Conservation (phyloP, 2,888 invertebrate genomes). For the Eupithecia centaureata region DNA sequence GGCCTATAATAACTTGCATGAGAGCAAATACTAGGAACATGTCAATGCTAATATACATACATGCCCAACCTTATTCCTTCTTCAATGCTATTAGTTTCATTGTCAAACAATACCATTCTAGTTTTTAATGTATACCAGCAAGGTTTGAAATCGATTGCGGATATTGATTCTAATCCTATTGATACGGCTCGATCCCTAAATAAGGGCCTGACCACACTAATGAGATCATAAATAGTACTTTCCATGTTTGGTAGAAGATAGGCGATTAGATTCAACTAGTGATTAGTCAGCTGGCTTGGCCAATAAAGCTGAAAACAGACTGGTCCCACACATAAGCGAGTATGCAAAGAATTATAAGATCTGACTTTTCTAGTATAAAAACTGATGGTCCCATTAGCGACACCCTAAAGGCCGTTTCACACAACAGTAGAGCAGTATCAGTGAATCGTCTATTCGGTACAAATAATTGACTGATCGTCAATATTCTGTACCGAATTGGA, state of each 20-base stretch:
- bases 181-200: slow-evolving; percentile 43
- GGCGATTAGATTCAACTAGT: slow-evolving; percentile 32
- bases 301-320: slow-evolving; percentile 1
- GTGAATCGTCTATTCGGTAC: too few species aligned
- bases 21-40: background rate
- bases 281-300: slow-evolving; percentile 20
- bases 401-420: too few species aligned
- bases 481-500: too few species aligned
- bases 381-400: background rate
- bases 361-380: background rate
- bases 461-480: too few species aligned
- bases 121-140: slow-evolving; percentile 19
- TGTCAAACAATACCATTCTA: slow-evolving; percentile 12
- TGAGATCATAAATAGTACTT: slow-evolving; percentile 48
- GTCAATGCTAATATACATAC: background rate
- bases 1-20: background rate
- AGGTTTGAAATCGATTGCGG: slow-evolving; percentile 19
- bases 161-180: slow-evolving; percentile 38
- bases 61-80: background rate
- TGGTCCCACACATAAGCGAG: background rate
- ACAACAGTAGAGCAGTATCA: too few species aligned
- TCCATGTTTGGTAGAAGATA: slow-evolving; percentile 23
- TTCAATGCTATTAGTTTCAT: background rate
- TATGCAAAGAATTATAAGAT: background rate
- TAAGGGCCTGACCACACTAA: slow-evolving; percentile 43